phyloP scores from a whole-genome alignment of 2,888 invertebrate species.

The Amblyjoppa proteus region DNA sequence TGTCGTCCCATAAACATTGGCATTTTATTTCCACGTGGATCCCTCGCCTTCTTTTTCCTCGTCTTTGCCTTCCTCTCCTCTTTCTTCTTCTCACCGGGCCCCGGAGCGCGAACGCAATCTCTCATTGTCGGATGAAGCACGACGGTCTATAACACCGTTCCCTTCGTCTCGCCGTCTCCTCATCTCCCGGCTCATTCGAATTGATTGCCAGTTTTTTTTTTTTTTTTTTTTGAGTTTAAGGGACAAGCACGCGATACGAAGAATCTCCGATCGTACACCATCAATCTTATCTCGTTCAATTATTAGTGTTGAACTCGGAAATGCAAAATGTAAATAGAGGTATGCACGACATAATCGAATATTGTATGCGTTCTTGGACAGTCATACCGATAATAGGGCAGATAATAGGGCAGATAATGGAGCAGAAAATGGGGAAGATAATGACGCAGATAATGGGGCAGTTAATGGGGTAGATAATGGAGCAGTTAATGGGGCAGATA shows the following conservation, averaged over 20 bases:
- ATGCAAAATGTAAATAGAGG: not conserved
- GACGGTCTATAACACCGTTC: constrained; percentile 43
- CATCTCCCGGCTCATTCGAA: constrained; percentile 40
- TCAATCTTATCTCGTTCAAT: not conserved
- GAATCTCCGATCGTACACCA: constrained; percentile 13
- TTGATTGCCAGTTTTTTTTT: constrained; percentile 44
- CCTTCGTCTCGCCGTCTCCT: constrained; percentile 36
- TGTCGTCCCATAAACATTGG: constrained; percentile 78
- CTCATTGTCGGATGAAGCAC: constrained; percentile 65
- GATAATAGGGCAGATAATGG: too few relatives aligned
- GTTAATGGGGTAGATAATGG: too few relatives aligned
- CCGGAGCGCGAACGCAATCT: constrained; percentile 64
- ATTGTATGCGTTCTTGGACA: not conserved
- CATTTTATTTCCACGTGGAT: constrained; percentile 77
- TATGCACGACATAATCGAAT: not conserved
- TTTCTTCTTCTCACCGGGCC: constrained; percentile 66
- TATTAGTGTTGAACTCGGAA: not conserved
- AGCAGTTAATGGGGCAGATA: too few relatives aligned
- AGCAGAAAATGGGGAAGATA: too few relatives aligned
- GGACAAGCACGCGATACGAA: constrained; percentile 25
- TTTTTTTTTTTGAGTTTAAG: constrained; percentile 20
- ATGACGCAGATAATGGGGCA: too few relatives aligned
- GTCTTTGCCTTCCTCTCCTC: constrained; percentile 17
- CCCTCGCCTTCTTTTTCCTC: constrained; percentile 51
- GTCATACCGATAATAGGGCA: too few relatives aligned